Base-by-base conservation (phyloP, 2,797 vertebrate species). In the Luscinia luscinia region DNA sequence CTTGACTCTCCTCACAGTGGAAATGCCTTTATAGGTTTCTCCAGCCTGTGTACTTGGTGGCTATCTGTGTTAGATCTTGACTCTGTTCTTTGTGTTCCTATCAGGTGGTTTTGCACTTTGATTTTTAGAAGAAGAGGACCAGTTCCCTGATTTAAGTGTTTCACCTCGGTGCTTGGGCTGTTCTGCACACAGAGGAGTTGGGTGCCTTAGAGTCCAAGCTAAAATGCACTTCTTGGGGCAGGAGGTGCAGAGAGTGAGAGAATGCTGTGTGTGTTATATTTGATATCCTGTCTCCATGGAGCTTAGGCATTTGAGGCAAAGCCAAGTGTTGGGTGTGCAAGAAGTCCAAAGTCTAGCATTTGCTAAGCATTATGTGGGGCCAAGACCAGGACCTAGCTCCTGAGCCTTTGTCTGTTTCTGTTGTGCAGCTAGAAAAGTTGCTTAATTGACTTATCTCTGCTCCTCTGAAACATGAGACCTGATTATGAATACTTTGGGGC, bases 281-380 rank as follows among this genome's bases (percentile, higher is more conserved):
- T 89, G 54, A n/a, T 49, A 64, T 4, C 41, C 34, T 28, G 22
- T 69, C 38, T 90, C 58, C 28, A 15, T 27, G 67, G 52, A 52
- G 38, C 19, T 67, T 27, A n/a, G 61, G 45, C 32, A 21, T 18
- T 16, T 43, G 68, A 76, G 49, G n/a, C 32, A 80, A 15, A 54
- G 84, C 57, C 82, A 83, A n/a, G 43, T 38, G 34, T 11, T 76
- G 32, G 19, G 45, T 19, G 3, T 72, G 45, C 15, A 15, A 45
- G 24, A 79, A 77, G 76, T 86, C 75, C 76, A 27, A 81, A 91
- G 79, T 78, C 54, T 80, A 40, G 34, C 52, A 32, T 79, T 89
- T 83, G 61, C 34, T 57, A 61, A 63, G 55, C 9, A 2, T 9
- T 52, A 11, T 8, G 21, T 38, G 45, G 45, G 32, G 48, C 67